phyloP scores from a whole-genome alignment of 2,797 vertebrate species.

The Takifugu rubripes region DNA sequence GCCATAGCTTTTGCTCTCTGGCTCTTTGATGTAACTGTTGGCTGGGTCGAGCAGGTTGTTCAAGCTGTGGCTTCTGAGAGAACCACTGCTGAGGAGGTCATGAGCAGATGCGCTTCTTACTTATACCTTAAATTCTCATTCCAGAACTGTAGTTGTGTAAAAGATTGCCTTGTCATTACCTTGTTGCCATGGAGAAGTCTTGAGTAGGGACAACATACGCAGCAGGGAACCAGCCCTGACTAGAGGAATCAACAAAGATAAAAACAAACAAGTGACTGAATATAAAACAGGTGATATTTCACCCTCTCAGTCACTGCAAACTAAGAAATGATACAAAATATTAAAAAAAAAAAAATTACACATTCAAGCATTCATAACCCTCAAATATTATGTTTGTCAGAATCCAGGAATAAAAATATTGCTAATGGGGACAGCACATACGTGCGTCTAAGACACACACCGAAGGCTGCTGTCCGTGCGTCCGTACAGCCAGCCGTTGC shows the following conservation, averaged over 20 bases:
- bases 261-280: not conserved
- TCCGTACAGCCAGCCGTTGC: slow-evolving; percentile 95
- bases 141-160: not conserved
- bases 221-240: slow-evolving; percentile 95
- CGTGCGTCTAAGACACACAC: slow-evolving; percentile 69
- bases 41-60: slow-evolving; percentile 81
- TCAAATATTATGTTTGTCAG: too few relatives aligned
- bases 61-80: slow-evolving; percentile 82
- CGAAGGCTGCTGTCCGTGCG: slow-evolving; percentile 82
- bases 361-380: too few relatives aligned
- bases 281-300: not conserved
- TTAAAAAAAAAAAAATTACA: not conserved
- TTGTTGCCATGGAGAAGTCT: slow-evolving; percentile 57
- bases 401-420: too few relatives aligned
- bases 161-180: slow-evolving; percentile 43
- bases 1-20: slow-evolving; percentile 51
- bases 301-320: not conserved
- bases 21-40: slow-evolving; percentile 59
- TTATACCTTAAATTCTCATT: not conserved
- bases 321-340: too few relatives aligned
- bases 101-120: not conserved
- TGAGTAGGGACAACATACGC: slow-evolving; percentile 86
- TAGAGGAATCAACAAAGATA: slow-evolving; percentile 43
- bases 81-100: slow-evolving; percentile 37
- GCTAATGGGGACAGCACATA: not conserved